phyloP scores from a whole-genome alignment of 2,888 invertebrate species.

The Zelleria hepariella region DNA sequence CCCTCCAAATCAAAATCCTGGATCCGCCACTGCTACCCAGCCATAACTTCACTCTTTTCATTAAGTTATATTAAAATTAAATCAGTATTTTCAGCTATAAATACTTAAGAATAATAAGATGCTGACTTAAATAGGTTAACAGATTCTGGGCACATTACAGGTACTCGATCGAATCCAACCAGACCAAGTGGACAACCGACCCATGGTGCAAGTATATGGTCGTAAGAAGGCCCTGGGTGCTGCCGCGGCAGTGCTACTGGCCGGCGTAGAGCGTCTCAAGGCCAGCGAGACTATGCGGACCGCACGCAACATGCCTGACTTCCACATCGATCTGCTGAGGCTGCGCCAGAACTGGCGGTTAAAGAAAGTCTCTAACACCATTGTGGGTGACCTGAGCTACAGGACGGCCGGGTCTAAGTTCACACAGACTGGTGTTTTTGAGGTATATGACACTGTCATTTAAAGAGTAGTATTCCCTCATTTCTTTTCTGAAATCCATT shows the following conservation, averaged over 20 bases:
- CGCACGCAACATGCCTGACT: conserved; percentile 84
- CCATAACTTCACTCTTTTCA: no score
- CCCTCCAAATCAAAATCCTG: no score
- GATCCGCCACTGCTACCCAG: no score
- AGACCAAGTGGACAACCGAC: conserved; percentile 84
- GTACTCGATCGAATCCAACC: conserved; percentile 91
- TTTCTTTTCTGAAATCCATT: no score
- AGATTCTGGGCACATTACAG: no score
- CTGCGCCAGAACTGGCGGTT: conserved; percentile 94
- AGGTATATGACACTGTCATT: no score
- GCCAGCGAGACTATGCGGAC: conserved; percentile 85
- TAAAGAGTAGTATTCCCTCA: no score
- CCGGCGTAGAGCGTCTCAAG: conserved; percentile 89
- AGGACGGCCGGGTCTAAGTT: conserved; percentile 96
- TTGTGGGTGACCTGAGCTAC: conserved; percentile 96
- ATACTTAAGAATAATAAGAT: no score
- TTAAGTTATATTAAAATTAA: no score
- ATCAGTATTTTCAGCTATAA: no score
- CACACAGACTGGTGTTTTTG: conserved; percentile 94
- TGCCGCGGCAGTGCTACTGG: conserved; percentile 86
- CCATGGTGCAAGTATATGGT: conserved; percentile 91
- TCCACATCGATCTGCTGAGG: conserved; percentile 91
- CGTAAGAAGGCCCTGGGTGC: conserved; percentile 92
- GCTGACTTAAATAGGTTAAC: no score
- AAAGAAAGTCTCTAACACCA: conserved; percentile 96